Base-by-base conservation (phyloP, 2,113 vertebrate genomes). In the Ctenomys sociabilis region DNA sequence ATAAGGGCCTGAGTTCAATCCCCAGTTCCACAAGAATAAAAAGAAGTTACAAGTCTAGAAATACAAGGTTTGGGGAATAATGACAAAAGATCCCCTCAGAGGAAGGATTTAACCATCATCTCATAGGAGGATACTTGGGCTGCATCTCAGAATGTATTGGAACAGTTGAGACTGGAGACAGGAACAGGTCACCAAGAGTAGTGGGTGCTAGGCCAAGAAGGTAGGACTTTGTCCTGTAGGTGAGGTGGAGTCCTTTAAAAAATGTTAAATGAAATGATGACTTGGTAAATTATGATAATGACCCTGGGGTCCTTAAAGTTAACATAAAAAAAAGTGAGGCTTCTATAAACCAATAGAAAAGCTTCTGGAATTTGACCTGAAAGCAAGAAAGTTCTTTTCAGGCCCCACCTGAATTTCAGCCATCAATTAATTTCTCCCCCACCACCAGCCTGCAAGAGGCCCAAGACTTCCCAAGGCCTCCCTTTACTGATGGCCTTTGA, bases 351-450 rank as follows among this genome's bases (percentile, higher is more conserved):
- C 45, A 22, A 26, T 3, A 82, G 11, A 88, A 94, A 93, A 81
- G 22, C 85, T 85, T 78, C 77, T 94, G 22, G 90, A 93, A 82
- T 92, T 70, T 54, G 40, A 93, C 52, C 40, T 37, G 73, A 91
- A 88, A 9, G 22, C 61, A 93, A 86, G 54, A 91, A 95, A 91
- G 22, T 37, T 4, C 54, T 89, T 52, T 94, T 17, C 22, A 83
- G 40, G 35, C 59, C 52, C 66, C 57, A 64, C 10, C 16, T 90
- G 68, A 95, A 28, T 49, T 45, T 94, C 57, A 52, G 26, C n/a
- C 52, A 70, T 14, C 0, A 0, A 68, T 14, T 13, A 66, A n/a
- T 21, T 22, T 4, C 13, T 80, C 49, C 63, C 12, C 16, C 9
- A 72, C n/a, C 10, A 32, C 64, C 28, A 93, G 17, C 32, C 32